Base-by-base conservation (phyloP, 2,888 invertebrate species). In the Scaptomyza polygonia region DNA sequence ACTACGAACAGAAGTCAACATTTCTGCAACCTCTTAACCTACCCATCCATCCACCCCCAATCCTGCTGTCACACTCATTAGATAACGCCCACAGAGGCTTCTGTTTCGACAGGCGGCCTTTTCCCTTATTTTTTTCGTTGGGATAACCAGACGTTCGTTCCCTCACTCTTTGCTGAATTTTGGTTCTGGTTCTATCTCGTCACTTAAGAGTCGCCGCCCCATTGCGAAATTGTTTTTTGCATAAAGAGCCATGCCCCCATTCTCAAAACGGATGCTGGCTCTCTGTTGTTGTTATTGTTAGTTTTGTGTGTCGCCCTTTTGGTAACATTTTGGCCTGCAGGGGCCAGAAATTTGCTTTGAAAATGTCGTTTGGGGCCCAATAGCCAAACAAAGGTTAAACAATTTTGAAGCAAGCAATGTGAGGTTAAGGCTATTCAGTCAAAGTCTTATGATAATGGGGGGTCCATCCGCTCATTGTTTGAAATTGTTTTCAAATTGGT, bases 151-250 rank as follows among this genome's bases (percentile, higher is more conserved):
- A 0, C 14, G 7, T 45, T 14, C 4, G 1, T n/a, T 14, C 3
- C 47, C 47, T 54, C 40, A n/a, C n/a, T n/a, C n/a, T n/a, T n/a
- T 21, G 21, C 48, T 52, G 76, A 47, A 71, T 75, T 64, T 49
- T 47, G 55, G 25, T 18, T 40, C 61, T 77, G 69, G 67, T 58
- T n/a, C n/a, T 86, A 58, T 83, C 68, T 86, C 87, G 65, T 77
- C 84, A 80, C 84, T 83, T 72, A 47, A 45, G 40, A 14, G 53
- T 39, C 25, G 27, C 25, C 25, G 27, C 25, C 45, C 47, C 59
- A 29, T 49, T 54, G 45, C 47, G 36, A 87, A 74, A 84, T 84
- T 69, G 85, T 81, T 85, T 39, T 87, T 85, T 87, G 85, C 81
- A 81, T 77, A 81, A 74, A 61, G 55, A 58, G 62, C 25, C 25